Conservation (phyloP, 1,140 invertebrate species). For the Polypedilum pembai region DNA sequence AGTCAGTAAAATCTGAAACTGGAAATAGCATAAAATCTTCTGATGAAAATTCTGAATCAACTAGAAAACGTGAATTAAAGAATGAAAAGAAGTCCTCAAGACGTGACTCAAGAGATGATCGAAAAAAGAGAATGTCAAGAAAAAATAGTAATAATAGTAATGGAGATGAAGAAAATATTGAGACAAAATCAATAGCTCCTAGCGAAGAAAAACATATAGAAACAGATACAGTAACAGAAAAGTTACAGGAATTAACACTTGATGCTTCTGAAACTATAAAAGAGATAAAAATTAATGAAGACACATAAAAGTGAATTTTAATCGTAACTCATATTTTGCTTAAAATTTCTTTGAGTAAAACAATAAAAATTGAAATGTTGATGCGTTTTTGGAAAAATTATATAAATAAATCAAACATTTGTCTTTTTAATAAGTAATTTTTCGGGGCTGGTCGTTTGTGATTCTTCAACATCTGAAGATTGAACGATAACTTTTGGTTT, state of each 20-base stretch:
- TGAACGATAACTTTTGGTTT: not conserved
- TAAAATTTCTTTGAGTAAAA: not conserved
- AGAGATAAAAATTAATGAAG: not conserved
- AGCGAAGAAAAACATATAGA: not conserved
- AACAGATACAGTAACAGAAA: not conserved
- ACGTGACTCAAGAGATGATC: not conserved
- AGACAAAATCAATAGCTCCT: not conserved
- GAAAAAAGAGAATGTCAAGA: not conserved
- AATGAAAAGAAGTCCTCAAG: not conserved
- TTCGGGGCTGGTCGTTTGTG: not conserved
- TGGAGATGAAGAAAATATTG: not conserved
- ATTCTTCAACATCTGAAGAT: not conserved
- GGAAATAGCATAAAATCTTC: not conserved
- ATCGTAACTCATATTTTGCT: not conserved
- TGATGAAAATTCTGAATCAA: not conserved
- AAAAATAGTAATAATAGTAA: not conserved
- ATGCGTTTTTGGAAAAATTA: not conserved
- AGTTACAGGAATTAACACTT: not conserved
- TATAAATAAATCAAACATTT: not conserved
- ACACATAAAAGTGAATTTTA: not conserved
- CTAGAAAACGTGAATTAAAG: not conserved
- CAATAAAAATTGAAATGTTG: not conserved
- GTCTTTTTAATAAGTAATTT: slow-evolving; percentile 1
- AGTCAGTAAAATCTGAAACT: not conserved
- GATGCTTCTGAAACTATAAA: not conserved